Evolutionary conservation across 2,113 vertebrate genomes (phyloP).

Genomic region (Lamprotornis superbus): DNA sequence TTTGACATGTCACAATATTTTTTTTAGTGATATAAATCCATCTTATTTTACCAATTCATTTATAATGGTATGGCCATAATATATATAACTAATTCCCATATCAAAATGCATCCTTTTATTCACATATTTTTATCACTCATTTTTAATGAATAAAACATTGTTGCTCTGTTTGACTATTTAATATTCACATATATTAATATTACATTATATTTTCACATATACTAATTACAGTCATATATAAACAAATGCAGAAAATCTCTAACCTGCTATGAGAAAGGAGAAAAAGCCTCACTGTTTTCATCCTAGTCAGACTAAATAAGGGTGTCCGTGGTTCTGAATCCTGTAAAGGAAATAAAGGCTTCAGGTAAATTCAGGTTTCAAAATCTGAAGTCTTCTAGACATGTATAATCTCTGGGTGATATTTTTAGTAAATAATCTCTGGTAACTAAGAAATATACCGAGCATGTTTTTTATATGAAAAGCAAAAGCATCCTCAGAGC

Average conservation of each 20-base stretch:
- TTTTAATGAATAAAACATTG: not conserved
- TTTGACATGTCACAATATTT: not conserved
- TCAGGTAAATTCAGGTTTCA: not conserved
- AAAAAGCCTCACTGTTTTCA: not conserved
- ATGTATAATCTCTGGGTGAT: not conserved
- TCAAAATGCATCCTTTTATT: not conserved
- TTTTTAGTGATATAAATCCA: not conserved
- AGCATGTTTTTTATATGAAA: not conserved
- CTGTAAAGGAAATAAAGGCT: not conserved
- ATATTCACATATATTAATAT: not conserved
- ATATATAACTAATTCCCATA: not conserved
- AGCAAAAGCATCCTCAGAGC: not conserved
- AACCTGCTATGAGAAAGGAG: not conserved
- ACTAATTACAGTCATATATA: not conserved
- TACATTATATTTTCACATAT: not conserved
- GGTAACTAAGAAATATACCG: not conserved
- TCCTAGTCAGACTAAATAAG: not conserved
- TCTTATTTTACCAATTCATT: not conserved
- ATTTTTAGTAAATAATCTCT: not conserved
- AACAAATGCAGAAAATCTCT: not conserved
- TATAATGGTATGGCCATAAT: not conserved
- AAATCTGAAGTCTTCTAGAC: not conserved
- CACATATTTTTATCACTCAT: accelerated
- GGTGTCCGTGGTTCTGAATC: not conserved
- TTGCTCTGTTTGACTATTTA: not conserved